These are phyloP conservation scores for western clawed frog (Xenopus tropicalis) DNA, from an alignment of 2,113 vertebrate species.

Conservation along the genomic window DNA sequence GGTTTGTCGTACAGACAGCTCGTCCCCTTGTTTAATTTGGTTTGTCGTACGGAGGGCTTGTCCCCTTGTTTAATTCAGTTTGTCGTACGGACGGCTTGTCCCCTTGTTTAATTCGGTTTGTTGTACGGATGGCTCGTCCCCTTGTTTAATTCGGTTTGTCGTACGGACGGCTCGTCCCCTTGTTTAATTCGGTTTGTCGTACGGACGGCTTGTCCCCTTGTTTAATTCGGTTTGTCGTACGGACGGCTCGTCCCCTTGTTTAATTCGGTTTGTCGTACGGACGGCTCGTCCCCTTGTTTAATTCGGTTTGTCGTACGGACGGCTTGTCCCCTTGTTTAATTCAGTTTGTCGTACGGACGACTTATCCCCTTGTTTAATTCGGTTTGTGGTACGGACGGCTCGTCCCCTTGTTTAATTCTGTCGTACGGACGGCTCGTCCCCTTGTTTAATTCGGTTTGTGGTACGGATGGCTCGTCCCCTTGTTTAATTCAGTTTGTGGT, in stretches of 20 bases:
- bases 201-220: slow-evolving; percentile 54
- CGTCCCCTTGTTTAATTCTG: no score
- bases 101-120: no score
- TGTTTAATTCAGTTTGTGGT: no score
- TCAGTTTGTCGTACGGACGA: no score
- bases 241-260: slow-evolving; percentile 52
- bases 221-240: slow-evolving; percentile 33
- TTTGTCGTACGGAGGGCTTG: no score
- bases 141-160: slow-evolving; percentile 23
- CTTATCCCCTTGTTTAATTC: slow-evolving; percentile 51
- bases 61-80: slow-evolving; percentile 42
- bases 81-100: slow-evolving; percentile 48
- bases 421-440: slow-evolving; percentile 55
- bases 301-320: slow-evolving; percentile 29
- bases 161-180: slow-evolving; percentile 51
- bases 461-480: slow-evolving; percentile 51
- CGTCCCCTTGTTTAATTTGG: no score
- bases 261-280: no score
- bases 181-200: no score
- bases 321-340: no score
- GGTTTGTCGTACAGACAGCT: slow-evolving; percentile 40
- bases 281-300: slow-evolving; percentile 55
- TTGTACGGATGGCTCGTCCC: slow-evolving; percentile 55
- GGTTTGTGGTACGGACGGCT: slow-evolving; percentile 40
- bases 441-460: slow-evolving; percentile 22